Evolutionary conservation across 2,113 vertebrate species (phyloP), one percentile per base, ranked within the genome.

Genomic region (Spheniscus mendiculus): DNA sequence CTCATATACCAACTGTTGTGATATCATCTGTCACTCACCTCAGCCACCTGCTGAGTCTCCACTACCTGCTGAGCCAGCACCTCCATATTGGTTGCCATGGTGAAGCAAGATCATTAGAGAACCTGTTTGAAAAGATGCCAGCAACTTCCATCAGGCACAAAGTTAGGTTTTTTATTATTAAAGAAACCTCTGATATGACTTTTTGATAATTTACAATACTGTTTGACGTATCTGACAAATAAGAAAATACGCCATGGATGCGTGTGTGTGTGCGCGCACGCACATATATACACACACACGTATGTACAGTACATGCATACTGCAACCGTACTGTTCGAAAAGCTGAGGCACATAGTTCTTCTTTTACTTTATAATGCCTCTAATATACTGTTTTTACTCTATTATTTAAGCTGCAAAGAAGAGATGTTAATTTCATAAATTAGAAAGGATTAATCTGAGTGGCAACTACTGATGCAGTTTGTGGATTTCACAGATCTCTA

Each of bases 1-100:
- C 65, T 96, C 86, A 77, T 62, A 89, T 72, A 86, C 91, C 86
- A 97, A 93, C 91, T 93, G 76, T 74, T 90, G 78, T 74, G 95
- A 92, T 95, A 93, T 97, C 93, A 94, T 93, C 97, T 96, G 96
- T 97, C 93, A 98, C 99, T 99, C 98, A 99, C 99, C 99, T 99
- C 99, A 98, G 98, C 98, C 97, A 98, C 98, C 97, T 99, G 98
- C 96, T 99, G 98, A 98, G 98, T 97, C 97, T 98, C 98, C 97
- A 98, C 97, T 98, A 99, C 99, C 98, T 99, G 99, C 98, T 99
- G 99, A 98, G 99, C 96, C 97, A 99, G 99, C 98, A 99, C 98
- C 98, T 99, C 98, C 98, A 98, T 96, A 98, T 83, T 98, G 98
- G 98, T 98, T 97, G 98, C 98, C 99, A 99, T 99, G 98, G 98